These are phyloP conservation scores for Manduca sexta DNA, from an alignment of 1,140 invertebrate species.

Conservation along the genomic window DNA sequence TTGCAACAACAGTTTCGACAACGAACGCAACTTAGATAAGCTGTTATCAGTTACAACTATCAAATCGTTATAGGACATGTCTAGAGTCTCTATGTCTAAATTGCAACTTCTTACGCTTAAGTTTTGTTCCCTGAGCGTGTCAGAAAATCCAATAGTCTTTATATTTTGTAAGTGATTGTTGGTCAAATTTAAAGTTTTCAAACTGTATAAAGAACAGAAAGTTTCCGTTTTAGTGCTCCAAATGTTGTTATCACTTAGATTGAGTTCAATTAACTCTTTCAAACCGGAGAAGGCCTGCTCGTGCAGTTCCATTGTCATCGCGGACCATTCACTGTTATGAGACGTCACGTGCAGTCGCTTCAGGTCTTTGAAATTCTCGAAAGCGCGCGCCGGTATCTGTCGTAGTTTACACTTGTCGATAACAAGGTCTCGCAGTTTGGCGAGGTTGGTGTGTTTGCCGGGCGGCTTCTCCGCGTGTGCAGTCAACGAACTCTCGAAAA, in stretches of 20 bases:
- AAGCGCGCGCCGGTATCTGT: slow-evolving; percentile 79
- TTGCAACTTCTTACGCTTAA: slow-evolving; percentile 76
- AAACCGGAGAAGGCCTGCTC: slow-evolving; percentile 81
- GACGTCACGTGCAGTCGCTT: slow-evolving; percentile 81
- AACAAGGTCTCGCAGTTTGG: slow-evolving; percentile 78
- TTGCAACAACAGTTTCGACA: slow-evolving; percentile 79
- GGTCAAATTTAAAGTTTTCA: slow-evolving; percentile 82
- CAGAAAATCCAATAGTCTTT: slow-evolving; percentile 80
- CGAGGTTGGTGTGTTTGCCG: slow-evolving; percentile 56
- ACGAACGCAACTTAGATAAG: slow-evolving; percentile 78
- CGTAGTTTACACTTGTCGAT: slow-evolving; percentile 88
- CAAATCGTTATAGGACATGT: slow-evolving; percentile 84
- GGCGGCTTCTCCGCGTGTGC: slow-evolving; percentile 44
- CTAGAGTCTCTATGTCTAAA: slow-evolving; percentile 78
- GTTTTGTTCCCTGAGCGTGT: slow-evolving; percentile 71
- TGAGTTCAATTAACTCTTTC: slow-evolving; percentile 78
- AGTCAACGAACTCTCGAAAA: slow-evolving; percentile 82
- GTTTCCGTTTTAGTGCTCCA: slow-evolving; percentile 82
- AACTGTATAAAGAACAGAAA: slow-evolving; percentile 82
- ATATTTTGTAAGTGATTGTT: slow-evolving; percentile 86
- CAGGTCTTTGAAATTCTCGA: slow-evolving; percentile 79
- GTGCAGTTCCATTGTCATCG: slow-evolving; percentile 83
- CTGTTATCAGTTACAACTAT: slow-evolving; percentile 79
- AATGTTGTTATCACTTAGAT: slow-evolving; percentile 87
- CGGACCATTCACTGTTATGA: slow-evolving; percentile 86